phyloP scores from a whole-genome alignment of 2,797 vertebrate genomes.

The Lophotriccus pileatus region DNA sequence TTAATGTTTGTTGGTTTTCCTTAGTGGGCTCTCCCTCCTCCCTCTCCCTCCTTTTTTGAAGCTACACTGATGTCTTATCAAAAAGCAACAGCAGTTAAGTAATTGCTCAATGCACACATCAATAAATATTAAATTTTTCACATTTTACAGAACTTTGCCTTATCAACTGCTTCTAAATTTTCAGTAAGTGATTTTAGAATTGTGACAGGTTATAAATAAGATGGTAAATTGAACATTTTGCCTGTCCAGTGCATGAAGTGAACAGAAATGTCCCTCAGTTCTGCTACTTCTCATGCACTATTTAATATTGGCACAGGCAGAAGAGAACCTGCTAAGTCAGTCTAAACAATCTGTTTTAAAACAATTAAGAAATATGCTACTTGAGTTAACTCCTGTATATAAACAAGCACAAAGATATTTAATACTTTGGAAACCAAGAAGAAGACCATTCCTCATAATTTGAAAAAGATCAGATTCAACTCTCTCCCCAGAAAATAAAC shows the following conservation, averaged over 20 bases:
- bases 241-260: not conserved
- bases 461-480: not conserved
- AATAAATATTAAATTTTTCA: not conserved
- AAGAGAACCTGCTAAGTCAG: not conserved
- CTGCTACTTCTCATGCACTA: not conserved
- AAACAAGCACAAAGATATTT: not conserved
- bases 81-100: not conserved
- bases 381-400: not conserved
- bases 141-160: not conserved
- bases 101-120: not conserved
- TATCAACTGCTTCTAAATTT: not conserved
- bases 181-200: not conserved
- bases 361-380: not conserved
- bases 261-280: not conserved
- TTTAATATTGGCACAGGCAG: not conserved
- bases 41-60: not conserved
- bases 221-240: not conserved
- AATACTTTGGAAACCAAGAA: not conserved
- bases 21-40: not conserved
- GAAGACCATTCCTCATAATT: not conserved
- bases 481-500: not conserved
- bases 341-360: not conserved
- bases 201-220: not conserved
- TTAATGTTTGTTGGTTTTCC: not conserved
- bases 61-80: not conserved